phyloP scores from a whole-genome alignment of 2,888 invertebrate genomes.

The Elaeidobius kamerunicus region DNA sequence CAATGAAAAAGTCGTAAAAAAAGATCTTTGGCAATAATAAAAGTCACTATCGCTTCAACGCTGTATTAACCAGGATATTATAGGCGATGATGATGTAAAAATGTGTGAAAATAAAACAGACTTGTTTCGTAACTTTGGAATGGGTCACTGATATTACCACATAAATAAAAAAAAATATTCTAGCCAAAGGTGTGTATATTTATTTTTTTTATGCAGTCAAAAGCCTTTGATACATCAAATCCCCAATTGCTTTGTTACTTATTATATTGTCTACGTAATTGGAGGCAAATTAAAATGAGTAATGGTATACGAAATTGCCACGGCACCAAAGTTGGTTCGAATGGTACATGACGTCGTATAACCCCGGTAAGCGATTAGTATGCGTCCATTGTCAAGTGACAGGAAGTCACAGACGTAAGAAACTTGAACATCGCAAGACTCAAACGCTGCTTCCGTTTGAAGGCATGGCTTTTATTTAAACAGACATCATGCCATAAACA shows the following conservation, averaged over 20 bases:
- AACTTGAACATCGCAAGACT: conserved; percentile 29
- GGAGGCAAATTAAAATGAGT: no score
- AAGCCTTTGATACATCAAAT: no score
- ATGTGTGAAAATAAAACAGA: no score
- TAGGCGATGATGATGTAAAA: no score
- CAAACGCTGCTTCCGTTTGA: conserved; percentile 28
- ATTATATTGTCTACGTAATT: no score
- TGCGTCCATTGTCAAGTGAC: conserved; percentile 28
- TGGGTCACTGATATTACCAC: no score
- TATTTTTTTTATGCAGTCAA: no score
- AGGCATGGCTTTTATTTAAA: conserved; percentile 31
- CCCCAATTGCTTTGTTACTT: no score
- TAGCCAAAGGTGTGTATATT: no score
- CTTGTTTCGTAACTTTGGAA: no score
- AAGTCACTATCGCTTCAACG: neutral
- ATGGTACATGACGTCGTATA: conserved; percentile 4
- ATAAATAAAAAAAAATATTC: no score
- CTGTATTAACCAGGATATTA: neutral
- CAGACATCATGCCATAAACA: conserved; percentile 29
- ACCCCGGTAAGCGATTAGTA: conserved; percentile 23
- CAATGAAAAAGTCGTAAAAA: conserved; percentile 16
- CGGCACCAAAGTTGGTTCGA: conserved; percentile 4
- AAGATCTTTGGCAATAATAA: conserved; percentile 22
- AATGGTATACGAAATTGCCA: neutral
- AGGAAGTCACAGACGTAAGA: conserved; percentile 33